These are phyloP conservation scores for Ascidia mentula DNA, from an alignment of 23 tunicate genomes.

Conservation along the genomic window DNA sequence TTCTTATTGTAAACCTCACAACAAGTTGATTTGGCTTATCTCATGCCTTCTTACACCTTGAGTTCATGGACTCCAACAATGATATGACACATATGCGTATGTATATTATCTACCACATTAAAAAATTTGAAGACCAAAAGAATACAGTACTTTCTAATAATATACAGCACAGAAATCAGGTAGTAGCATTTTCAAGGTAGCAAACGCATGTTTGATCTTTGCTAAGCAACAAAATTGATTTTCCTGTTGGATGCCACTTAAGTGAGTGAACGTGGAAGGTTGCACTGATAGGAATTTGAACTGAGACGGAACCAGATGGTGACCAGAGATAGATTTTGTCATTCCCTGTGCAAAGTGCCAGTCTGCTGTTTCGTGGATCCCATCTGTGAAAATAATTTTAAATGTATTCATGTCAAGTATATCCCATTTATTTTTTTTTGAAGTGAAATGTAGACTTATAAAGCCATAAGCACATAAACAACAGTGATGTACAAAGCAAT, in stretches of 20 bases:
- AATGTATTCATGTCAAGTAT: not conserved
- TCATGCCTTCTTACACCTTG: too few species aligned
- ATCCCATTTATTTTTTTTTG: not conserved
- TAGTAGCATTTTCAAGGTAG: constrained; percentile 42
- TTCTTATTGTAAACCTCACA: too few species aligned
- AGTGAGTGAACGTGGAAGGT: constrained; percentile 69
- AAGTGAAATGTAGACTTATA: too few species aligned
- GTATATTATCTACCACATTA: too few species aligned
- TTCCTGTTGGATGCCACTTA: constrained; percentile 76
- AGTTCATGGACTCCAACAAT: too few species aligned
- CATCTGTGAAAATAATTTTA: constrained; percentile 40
- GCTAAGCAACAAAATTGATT: constrained; percentile 62
- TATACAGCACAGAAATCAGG: too few species aligned
- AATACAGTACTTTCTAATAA: too few species aligned
- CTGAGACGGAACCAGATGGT: constrained; percentile 86
- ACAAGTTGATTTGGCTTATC: too few species aligned
- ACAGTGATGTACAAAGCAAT: too few species aligned
- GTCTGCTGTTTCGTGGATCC: constrained; percentile 62
- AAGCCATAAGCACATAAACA: too few species aligned
- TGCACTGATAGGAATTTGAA: constrained; percentile 73
- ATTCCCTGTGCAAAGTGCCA: constrained; percentile 79
- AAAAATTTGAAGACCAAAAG: too few species aligned
- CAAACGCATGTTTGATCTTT: constrained; percentile 88
- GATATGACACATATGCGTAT: too few species aligned
- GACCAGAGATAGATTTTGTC: constrained; percentile 94